Evolutionary conservation across 2,888 invertebrate species (phyloP).

Genomic region (Smittia aterrima): DNA sequence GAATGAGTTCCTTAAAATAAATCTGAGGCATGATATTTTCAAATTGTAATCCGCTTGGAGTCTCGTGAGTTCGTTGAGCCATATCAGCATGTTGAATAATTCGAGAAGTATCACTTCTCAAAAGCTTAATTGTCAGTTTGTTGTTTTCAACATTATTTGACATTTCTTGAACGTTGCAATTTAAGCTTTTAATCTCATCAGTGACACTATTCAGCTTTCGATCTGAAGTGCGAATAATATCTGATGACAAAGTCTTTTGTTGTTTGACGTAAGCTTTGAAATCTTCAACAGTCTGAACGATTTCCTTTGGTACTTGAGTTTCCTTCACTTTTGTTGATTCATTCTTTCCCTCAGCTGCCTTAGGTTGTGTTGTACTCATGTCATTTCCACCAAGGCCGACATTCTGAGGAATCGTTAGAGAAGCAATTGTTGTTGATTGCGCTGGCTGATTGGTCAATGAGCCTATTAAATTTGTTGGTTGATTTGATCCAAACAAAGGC

Average conservation of each 20-base stretch:
- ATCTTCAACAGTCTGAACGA: conserved; percentile 71
- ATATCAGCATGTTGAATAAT: conserved; percentile 73
- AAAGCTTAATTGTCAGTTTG: conserved; percentile 51
- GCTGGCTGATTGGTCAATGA: neutral
- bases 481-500: conserved; percentile 30
- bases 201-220: conserved; percentile 49
- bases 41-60: conserved; percentile 70
- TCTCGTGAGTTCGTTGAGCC: conserved; percentile 75
- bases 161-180: conserved; percentile 48
- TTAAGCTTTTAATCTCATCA: conserved; percentile 49
- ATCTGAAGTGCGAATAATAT: conserved; percentile 68
- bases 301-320: conserved; percentile 68
- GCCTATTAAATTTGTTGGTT: neutral
- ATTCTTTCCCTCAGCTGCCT: conserved; percentile 51
- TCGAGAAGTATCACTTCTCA: conserved; percentile 71
- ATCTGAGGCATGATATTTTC: conserved; percentile 71
- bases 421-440: conserved; percentile 38
- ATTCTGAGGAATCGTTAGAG: conserved; percentile 47
- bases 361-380: conserved; percentile 51
- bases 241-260: conserved; percentile 77
- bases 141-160: conserved; percentile 51
- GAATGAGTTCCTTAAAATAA: conserved; percentile 68
- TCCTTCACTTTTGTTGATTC: conserved; percentile 53
- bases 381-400: conserved; percentile 53
- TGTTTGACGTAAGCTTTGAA: conserved; percentile 84